These are phyloP conservation scores for Euproctis similis DNA, from an alignment of 2,888 invertebrate species.

Conservation along the genomic window DNA sequence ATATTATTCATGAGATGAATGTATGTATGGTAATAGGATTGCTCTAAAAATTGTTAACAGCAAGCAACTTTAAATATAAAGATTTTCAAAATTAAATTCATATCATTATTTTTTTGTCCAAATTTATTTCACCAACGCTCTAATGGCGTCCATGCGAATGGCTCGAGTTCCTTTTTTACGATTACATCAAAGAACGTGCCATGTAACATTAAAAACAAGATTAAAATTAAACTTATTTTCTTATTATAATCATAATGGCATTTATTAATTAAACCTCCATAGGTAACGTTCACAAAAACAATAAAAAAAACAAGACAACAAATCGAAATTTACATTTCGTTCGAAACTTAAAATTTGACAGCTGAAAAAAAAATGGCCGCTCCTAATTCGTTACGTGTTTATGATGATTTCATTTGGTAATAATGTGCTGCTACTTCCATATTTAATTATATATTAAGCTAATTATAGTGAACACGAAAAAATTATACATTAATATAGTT, in stretches of 20 bases:
- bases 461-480: too few species aligned
- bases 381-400: too few species aligned
- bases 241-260: constrained; percentile 52
- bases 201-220: constrained; percentile 29
- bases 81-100: too few species aligned
- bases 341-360: constrained; percentile 3
- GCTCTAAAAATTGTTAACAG: too few species aligned
- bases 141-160: constrained; percentile 25
- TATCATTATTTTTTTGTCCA: constrained; percentile 11
- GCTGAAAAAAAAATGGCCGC: background rate
- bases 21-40: too few species aligned
- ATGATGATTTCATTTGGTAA: too few species aligned
- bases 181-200: constrained; percentile 55
- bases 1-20: background rate
- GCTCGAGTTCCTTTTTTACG: constrained; percentile 44
- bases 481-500: too few species aligned
- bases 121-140: background rate
- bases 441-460: too few species aligned
- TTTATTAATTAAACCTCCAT: constrained; percentile 50
- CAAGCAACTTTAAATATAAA: too few species aligned
- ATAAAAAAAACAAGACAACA: constrained; percentile 5
- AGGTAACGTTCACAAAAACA: constrained; percentile 17
- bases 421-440: too few species aligned
- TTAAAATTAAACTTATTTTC: constrained; percentile 50
- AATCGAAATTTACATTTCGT: constrained; percentile 7